Evolutionary conservation across 2,888 invertebrate genomes (phyloP).

Genomic region (Erpobdella octoculata): DNA sequence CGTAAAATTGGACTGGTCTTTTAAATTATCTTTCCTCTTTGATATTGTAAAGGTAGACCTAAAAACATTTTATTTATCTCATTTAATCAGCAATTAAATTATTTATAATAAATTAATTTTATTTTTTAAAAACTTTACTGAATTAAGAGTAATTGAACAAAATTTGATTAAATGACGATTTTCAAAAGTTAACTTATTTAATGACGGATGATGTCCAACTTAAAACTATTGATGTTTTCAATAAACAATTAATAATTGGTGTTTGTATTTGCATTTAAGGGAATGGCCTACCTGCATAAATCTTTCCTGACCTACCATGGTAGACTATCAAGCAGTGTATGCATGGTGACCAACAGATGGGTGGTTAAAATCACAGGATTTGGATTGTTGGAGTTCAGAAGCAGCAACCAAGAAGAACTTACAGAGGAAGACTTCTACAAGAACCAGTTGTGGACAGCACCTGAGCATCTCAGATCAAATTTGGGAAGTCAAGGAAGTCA

Average conservation of each 20-base stretch:
- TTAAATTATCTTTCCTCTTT: conserved; percentile 8
- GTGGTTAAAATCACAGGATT: not conserved
- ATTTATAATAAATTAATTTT: too few species aligned
- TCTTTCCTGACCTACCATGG: conserved; percentile 16
- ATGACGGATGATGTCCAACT: too few species aligned
- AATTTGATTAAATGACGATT: too few species aligned
- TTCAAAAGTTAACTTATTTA: too few species aligned
- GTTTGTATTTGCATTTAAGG: too few species aligned
- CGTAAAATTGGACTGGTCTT: conserved; percentile 10
- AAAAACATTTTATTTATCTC: too few species aligned
- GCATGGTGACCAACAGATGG: conserved; percentile 15
- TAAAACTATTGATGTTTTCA: too few species aligned
- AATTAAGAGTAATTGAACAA: too few species aligned
- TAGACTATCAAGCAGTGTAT: not conserved
- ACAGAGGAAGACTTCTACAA: not conserved
- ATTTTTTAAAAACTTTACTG: too few species aligned
- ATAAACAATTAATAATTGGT: too few species aligned
- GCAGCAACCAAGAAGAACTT: not conserved
- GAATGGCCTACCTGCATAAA: conserved; percentile 21
- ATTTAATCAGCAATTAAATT: too few species aligned
- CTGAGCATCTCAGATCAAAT: not conserved
- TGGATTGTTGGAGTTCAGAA: not conserved
- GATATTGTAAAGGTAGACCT: not conserved
- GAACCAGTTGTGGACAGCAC: conserved; percentile 23
- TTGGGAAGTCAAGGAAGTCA: not conserved